Base-by-base conservation (phyloP, 1,140 invertebrate species). In the Hydropsyche tenuis region DNA sequence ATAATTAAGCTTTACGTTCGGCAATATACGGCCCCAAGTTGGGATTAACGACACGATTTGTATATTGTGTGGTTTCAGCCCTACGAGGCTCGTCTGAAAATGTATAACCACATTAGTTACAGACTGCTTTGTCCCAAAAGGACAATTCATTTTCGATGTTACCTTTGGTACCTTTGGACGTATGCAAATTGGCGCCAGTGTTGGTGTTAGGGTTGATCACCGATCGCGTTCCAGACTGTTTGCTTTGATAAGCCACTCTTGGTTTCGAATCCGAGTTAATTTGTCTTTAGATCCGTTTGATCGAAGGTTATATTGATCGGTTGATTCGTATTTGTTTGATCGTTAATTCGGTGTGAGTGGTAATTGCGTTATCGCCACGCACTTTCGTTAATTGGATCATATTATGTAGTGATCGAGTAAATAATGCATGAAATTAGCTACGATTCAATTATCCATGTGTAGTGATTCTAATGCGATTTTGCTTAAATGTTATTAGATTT, bases 1-100 rank as follows among this genome's bases (percentile, higher is more conserved):
- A 20, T n/a, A 51, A 51, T 51, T 51, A 16, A 51, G 14, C 46
- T n/a, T 16, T 20, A 51, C 46, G 46, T 51, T 20, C 18, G 43
- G 46, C 18, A 51, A 37, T 14, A 20, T 51, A 51, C 3, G 46
- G 30, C 30, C 30, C 30, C 9, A 9, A 4, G 30, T 37, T 9
- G 3, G 63, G 63, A 43, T 73, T 76, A 76, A 76, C 73, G 62
- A 46, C 48, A 72, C 72, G 69, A 73, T 73, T 71, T 76, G 69
- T 76, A 73, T 23, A 56, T 73, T 53, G 48, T 53, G 20, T 30
- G 37, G 42, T 69, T 68, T 45, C 30, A 53, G 70, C 51, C 9
- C 4, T 3, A n/a, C 45, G 45, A 16, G 9, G 16, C 23, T 22
- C 1, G 3, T 56, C 27, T 18, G 16, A 63, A 30, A 37, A 68